Evolutionary conservation across 2,888 invertebrate genomes (phyloP).

Genomic region (Drosophila leonis): DNA sequence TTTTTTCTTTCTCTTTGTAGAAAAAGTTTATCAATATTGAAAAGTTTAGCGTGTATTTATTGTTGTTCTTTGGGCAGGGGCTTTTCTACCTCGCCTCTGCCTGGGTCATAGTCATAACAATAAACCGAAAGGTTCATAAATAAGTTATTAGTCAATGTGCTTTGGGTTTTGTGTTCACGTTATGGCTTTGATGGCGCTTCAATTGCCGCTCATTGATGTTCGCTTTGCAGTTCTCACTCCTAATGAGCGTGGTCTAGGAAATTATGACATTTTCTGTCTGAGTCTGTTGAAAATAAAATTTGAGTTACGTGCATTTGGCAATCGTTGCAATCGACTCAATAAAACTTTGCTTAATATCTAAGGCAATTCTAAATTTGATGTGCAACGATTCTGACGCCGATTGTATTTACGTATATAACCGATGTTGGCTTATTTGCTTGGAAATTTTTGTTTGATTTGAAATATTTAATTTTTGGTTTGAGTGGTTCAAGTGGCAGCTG

Average conservation of each 20-base stretch:
- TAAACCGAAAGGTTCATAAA: constrained; percentile 67
- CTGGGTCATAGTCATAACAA: constrained; percentile 64
- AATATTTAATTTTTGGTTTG: background rate
- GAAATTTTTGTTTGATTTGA: background rate
- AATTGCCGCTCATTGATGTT: constrained; percentile 22
- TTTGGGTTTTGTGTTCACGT: constrained; percentile 22
- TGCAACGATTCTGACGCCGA: background rate
- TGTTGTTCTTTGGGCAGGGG: constrained; percentile 12
- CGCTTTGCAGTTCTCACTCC: constrained; percentile 6
- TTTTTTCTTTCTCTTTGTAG: constrained; percentile 23
- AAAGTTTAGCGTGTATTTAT: constrained; percentile 74
- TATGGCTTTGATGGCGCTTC: constrained; percentile 31
- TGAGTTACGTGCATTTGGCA: constrained; percentile 1
- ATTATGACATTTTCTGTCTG: constrained; percentile 11
- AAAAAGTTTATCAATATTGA: constrained; percentile 78
- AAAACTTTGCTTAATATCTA: background rate
- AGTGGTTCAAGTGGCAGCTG: background rate
- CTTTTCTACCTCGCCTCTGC: constrained; percentile 7
- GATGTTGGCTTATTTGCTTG: background rate
- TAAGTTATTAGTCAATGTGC: constrained; percentile 76
- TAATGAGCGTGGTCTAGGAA: constrained; percentile 16
- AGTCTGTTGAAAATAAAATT: constrained; percentile 17
- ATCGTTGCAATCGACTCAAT: constrained; percentile 2
- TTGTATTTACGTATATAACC: background rate
- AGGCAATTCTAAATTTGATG: background rate